A percentile compares a stretch with the other conserved stretches of the same genome.
phyloP scores from a whole-genome alignment of 2,888 invertebrate genomes.

The Ferdinandea cuprea region DNA sequence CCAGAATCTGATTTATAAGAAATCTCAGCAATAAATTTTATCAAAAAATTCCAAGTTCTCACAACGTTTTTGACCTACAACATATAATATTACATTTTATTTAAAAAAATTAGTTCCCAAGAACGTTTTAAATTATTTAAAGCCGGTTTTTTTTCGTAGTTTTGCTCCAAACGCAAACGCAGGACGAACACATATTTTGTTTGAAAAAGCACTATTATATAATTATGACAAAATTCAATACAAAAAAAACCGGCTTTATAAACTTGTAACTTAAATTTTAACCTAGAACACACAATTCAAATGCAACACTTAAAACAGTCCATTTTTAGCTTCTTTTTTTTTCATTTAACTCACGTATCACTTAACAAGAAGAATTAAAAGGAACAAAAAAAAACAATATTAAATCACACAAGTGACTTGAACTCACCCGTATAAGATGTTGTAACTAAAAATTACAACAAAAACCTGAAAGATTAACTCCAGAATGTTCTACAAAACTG shows the following conservation, averaged over 20 bases:
- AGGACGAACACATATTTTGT: too few relatives aligned
- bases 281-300: slow-evolving; percentile 17
- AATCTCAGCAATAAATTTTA: too few relatives aligned
- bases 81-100: too few relatives aligned
- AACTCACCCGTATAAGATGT: slow-evolving; percentile 70
- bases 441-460: slow-evolving; percentile 59
- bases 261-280: neutral
- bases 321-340: slow-evolving; percentile 10
- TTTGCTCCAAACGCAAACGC: too few relatives aligned
- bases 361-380: slow-evolving; percentile 21
- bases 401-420: slow-evolving; percentile 44
- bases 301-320: slow-evolving; percentile 51
- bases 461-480: slow-evolving; percentile 58
- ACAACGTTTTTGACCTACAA: too few relatives aligned
- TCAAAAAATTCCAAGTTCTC: too few relatives aligned
- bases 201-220: neutral
- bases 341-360: slow-evolving; percentile 46
- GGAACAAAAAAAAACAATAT: slow-evolving; percentile 3
- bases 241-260: neutral
- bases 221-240: too few relatives aligned
- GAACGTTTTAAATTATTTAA: too few relatives aligned
- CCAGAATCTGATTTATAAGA: too few relatives aligned
- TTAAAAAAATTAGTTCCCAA: too few relatives aligned
- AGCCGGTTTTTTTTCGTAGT: too few relatives aligned
- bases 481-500: slow-evolving; percentile 58